Evolutionary conservation across 2,113 vertebrate species (phyloP), one percentile per base, ranked within the genome.

Genomic region (Campylorhamphus procurvoides): DNA sequence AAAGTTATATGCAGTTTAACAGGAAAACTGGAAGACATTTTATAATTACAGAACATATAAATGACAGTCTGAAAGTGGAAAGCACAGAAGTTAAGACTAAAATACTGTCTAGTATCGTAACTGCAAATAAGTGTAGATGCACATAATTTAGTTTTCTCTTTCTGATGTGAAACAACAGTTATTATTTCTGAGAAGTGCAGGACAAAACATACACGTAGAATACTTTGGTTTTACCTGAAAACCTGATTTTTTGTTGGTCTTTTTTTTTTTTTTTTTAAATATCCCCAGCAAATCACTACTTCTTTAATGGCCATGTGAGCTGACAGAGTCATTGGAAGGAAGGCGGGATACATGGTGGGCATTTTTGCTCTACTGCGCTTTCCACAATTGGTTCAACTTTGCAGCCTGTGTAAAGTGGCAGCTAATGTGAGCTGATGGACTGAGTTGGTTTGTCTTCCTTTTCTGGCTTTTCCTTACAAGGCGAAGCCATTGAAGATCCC

Each of bases 111-210:
- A 62, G 15, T 44, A 23, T 60, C 37, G 14, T 67, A 37, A 44
- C 35, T 72, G 22, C n/a, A 56, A 69, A 46, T 75, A 28, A 19
- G 11, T 6, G 22, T 23, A 16, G 58, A 28, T 84, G 29, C 18
- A 19, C 12, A 14, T 76, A 59, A 87, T 10, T 40, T 53, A 27
- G 37, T 24, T 20, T 52, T 87, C 1, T 52, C 33, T 23, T 93
- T 58, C 44, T n/a, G 10, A 53, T 52, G 69, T 56, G 29, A 58
- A 7, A 49, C 10, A 35, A n/a, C 49, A 35, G 6, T 79, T 72
- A 9, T 0, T 12, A 12, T 66, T 62, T 10, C 13, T 1, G 2
- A 68, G 10, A n/a, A 28, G 22, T 50, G 29, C 19, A 55, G 27
- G 63, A 24, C 17, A 62, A 59, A 67, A 15, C 2, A 15, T 1